These are phyloP conservation scores for Rhopilema esculentum DNA, from an alignment of 30 jellyfish, hydroid and myxozoan genomes.

Conservation along the genomic window DNA sequence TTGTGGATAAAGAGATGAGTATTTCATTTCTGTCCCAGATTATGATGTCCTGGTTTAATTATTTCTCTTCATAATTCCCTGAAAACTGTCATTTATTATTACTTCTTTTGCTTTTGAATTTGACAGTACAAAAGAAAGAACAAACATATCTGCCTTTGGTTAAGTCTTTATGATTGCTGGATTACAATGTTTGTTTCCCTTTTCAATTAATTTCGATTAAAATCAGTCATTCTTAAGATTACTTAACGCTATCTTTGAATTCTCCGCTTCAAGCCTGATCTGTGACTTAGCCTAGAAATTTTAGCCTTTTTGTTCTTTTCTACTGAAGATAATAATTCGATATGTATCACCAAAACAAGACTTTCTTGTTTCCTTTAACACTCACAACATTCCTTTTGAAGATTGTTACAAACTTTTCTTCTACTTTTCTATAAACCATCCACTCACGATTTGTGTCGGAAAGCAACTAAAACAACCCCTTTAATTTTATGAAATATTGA, in stretches of 20 bases:
- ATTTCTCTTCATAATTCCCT: slow-evolving; percentile 66
- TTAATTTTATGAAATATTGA: no score
- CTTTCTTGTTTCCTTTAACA: background rate
- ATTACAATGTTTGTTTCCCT: slow-evolving; percentile 76
- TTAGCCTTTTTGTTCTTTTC: slow-evolving; percentile 34
- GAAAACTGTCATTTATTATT: slow-evolving; percentile 77
- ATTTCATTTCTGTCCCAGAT: slow-evolving; percentile 51
- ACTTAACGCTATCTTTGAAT: slow-evolving; percentile 59
- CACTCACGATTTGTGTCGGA: no score
- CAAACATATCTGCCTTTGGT: slow-evolving; percentile 70
- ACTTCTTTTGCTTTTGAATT: slow-evolving; percentile 61
- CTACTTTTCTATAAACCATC: no score
- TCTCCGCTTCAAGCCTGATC: slow-evolving; percentile 52
- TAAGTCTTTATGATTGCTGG: slow-evolving; percentile 67
- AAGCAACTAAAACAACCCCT: background rate
- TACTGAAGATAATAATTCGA: slow-evolving; percentile 13
- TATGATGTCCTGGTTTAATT: slow-evolving; percentile 68
- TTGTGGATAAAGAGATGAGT: slow-evolving; percentile 74
- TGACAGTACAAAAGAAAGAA: slow-evolving; percentile 64
- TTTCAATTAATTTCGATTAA: slow-evolving; percentile 64
- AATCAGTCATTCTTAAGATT: slow-evolving; percentile 37
- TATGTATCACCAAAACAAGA: slow-evolving; percentile 26
- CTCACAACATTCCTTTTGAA: background rate
- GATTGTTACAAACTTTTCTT: background rate
- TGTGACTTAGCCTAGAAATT: slow-evolving; percentile 28